Conservation (phyloP, 1,140 invertebrate species). For the Coenobita brevimanus region DNA sequence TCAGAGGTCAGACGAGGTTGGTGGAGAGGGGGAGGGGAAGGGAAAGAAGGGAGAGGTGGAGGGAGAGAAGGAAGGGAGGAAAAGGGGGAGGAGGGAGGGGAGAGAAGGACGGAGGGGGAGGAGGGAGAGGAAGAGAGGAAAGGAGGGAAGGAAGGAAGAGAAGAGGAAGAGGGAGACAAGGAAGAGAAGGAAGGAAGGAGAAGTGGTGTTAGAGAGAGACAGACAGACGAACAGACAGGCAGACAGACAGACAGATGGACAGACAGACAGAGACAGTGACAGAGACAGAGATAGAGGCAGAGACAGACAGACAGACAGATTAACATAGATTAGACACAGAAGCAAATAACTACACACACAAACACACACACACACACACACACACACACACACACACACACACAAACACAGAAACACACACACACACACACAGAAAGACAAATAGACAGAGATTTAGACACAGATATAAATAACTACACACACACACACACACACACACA, state of each 20-base stretch:
- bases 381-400: conserved; percentile 15
- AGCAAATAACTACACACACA: conserved; percentile 33
- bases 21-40: no score
- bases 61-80: background rate
- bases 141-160: background rate
- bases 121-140: background rate
- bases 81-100: background rate
- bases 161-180: background rate
- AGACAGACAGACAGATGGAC: no score
- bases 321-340: conserved; percentile 19
- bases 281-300: no score
- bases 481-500: no score
- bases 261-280: no score
- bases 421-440: background rate
- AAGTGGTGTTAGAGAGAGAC: background rate
- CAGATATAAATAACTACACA: no score
- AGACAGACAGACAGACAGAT: background rate
- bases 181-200: no score
- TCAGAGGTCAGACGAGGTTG: no score
- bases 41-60: no score
- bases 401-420: background rate
- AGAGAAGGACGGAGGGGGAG: background rate
- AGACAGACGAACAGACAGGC: no score
- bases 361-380: no score
- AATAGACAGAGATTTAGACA: no score